Percentiles rank a stretch among this genome's conserved stretches.
phyloP scores from a whole-genome alignment of 2,888 invertebrate genomes.

The Nemapogon koenigi region DNA sequence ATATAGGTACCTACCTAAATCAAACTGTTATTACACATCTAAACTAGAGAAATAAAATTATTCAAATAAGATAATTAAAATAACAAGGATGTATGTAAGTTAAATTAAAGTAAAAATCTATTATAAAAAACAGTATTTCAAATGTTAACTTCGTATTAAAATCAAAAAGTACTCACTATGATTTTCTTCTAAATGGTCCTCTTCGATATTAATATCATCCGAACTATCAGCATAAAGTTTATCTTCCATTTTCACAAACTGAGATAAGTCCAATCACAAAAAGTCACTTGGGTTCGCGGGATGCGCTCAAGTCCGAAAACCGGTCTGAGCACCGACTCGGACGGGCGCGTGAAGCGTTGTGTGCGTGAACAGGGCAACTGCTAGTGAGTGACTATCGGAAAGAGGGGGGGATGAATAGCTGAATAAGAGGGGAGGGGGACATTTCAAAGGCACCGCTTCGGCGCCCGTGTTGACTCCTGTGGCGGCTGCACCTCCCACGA shows the following conservation, averaged over 20 bases:
- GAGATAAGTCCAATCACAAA: conserved; percentile 22
- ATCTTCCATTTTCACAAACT: conserved; percentile 54
- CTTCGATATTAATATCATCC: conserved; percentile 57
- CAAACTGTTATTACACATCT: no score
- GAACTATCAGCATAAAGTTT: conserved; percentile 60
- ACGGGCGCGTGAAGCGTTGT: conserved; percentile 58
- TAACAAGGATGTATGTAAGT: no score
- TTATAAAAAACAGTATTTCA: no score
- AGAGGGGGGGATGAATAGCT: conserved; percentile 26
- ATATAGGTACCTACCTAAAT: no score
- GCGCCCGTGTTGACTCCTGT: conserved; percentile 57
- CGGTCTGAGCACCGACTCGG: conserved; percentile 60
- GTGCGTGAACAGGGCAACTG: conserved; percentile 43
- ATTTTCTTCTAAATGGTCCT: conserved; percentile 49
- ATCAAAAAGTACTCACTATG: conserved; percentile 36
- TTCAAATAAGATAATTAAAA: no score
- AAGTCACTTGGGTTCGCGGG: neutral
- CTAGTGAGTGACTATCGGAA: conserved; percentile 29
- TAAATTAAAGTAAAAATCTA: no score
- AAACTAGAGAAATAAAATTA: no score
- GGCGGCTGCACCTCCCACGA: conserved; percentile 55
- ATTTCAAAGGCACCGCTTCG: conserved; percentile 57
- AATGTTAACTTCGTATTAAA: no score
- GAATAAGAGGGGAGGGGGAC: conserved; percentile 28
- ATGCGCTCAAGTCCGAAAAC: conserved; percentile 35